Conservation (phyloP, 2,888 invertebrate species). For the Sceliomorpha sp. region DNA sequence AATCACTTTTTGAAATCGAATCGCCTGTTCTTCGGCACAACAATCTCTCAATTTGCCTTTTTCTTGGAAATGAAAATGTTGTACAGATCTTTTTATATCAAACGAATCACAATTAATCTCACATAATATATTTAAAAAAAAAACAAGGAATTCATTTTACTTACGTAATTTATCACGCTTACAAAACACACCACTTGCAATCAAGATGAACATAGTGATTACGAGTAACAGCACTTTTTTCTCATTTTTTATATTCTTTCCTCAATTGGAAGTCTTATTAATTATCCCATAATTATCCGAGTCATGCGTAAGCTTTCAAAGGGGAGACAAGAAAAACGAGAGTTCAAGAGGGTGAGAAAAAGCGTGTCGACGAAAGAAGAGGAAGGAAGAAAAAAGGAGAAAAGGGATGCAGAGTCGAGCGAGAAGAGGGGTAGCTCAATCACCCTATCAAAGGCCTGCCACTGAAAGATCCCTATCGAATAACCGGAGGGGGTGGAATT, state of each 20-base stretch:
- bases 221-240: slow-evolving; percentile 27
- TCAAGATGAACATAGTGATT: slow-evolving; percentile 9
- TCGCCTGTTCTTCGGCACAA: no score
- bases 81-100: no score
- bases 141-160: no score
- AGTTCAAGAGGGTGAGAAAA: slow-evolving; percentile 51
- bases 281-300: slow-evolving; percentile 63
- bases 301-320: slow-evolving; percentile 51
- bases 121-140: no score
- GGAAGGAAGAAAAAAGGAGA: slow-evolving; percentile 38
- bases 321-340: slow-evolving; percentile 53
- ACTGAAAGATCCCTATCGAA: slow-evolving; percentile 71
- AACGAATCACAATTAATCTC: no score
- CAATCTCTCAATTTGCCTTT: no score
- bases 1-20: no score
- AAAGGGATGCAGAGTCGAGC: slow-evolving; percentile 23
- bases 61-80: no score
- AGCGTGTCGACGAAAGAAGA: slow-evolving; percentile 51
- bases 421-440: slow-evolving; percentile 59
- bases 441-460: slow-evolving; percentile 69
- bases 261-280: slow-evolving; percentile 55
- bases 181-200: slow-evolving; percentile 29
- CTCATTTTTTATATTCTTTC: slow-evolving; percentile 26
- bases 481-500: slow-evolving; percentile 70
- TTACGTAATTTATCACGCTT: slow-evolving; percentile 2